These are phyloP conservation scores for Psittacula derbiana DNA, from an alignment of 2,797 vertebrate species.

Conservation along the genomic window DNA sequence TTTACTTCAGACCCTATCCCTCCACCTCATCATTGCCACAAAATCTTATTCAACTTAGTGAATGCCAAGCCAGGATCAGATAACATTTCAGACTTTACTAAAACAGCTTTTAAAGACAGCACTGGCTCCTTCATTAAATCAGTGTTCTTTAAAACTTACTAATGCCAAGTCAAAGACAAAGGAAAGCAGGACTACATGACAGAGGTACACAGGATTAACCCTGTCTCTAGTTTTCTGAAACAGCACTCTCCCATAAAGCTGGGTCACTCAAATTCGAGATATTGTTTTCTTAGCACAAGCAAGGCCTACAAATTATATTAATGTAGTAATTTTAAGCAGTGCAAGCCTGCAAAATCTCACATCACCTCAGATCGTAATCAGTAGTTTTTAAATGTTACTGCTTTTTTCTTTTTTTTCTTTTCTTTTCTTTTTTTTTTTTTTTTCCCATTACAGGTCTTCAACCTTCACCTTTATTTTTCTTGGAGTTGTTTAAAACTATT, in stretches of 20 bases:
- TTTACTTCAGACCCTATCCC: neutral
- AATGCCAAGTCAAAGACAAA: neutral
- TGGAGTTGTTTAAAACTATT: neutral
- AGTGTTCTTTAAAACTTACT: neutral
- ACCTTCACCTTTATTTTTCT: neutral
- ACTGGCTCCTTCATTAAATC: neutral
- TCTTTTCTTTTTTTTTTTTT: too few species aligned
- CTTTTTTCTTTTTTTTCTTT: neutral
- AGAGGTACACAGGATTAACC: neutral
- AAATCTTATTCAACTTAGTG: neutral
- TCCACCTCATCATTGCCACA: neutral
- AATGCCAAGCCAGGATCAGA: neutral
- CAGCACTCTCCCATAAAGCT: neutral
- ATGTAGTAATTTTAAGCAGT: neutral
- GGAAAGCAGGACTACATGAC: neutral
- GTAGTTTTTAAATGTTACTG: neutral
- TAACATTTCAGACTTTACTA: neutral
- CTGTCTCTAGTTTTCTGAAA: neutral
- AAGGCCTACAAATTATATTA: neutral
- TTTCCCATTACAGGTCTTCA: neutral
- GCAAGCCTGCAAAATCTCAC: neutral
- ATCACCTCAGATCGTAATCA: rapidly evolving
- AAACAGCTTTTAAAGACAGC: neutral
- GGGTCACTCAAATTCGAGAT: neutral
- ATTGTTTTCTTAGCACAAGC: neutral